These are phyloP conservation scores for Variabilichromis moorii DNA, from an alignment of 2,113 vertebrate genomes.

Conservation along the genomic window DNA sequence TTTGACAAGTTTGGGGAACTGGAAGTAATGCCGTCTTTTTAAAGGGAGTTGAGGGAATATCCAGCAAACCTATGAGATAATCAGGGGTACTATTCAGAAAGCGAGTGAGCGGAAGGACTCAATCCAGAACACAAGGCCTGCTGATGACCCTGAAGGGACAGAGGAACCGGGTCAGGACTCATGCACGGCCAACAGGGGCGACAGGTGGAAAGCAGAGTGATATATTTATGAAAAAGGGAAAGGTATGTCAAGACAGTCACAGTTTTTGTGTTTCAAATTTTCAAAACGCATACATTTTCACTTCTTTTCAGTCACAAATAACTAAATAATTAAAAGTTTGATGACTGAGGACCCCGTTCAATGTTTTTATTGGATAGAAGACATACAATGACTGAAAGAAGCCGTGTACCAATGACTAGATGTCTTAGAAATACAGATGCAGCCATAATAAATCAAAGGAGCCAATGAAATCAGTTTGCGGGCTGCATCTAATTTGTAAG, in stretches of 20 bases:
- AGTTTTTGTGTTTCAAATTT: background rate
- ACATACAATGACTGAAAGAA: background rate
- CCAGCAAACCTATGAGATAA: conserved; percentile 76
- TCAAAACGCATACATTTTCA: background rate
- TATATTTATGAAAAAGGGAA: background rate
- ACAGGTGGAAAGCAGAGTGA: background rate
- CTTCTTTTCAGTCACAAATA: background rate
- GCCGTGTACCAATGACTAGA: background rate
- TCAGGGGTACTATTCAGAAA: conserved; percentile 60
- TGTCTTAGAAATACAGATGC: background rate
- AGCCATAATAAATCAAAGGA: background rate
- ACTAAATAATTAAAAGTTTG: background rate
- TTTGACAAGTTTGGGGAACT: conserved; percentile 78
- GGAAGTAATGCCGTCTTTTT: conserved; percentile 77
- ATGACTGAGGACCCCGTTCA: background rate
- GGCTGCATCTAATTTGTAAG: background rate
- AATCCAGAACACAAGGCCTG: conserved; percentile 34
- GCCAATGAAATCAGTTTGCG: background rate
- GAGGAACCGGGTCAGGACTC: background rate
- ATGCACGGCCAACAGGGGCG: conserved; percentile 31
- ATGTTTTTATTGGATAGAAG: background rate
- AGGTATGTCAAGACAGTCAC: background rate
- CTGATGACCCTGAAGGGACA: conserved; percentile 19
- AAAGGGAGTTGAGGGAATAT: conserved; percentile 70
- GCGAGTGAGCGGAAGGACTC: conserved; percentile 10